Evolutionary conservation across 92 coral and sea anemone species (phyloP), one percentile per base, ranked within the genome.

Genomic region (Palythoa heliodiscus): DNA sequence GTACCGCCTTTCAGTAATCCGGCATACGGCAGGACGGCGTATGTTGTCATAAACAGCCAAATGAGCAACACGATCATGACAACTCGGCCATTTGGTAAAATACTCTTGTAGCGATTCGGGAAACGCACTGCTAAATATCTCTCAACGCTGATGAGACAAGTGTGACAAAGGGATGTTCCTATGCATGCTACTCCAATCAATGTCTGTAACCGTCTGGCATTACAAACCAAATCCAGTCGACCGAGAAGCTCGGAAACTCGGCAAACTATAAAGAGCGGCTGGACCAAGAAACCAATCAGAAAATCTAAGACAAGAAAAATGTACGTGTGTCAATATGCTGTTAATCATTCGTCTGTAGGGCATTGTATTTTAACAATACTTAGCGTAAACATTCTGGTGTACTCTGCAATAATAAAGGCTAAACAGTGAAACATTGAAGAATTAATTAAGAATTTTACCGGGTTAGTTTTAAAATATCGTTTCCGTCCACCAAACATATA

Each of bases 81-180:
- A 72, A 16, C 23, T 39, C 76, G 76, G 74, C 74, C 15, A 4
- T 25, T 70, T 24, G 74, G 24, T 15, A 70, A 70, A 39, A 70
- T 38, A 11, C 3, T 12, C 14, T 37, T 70, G 24, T 73, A 73
- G 37, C 78, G 58, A 20, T 22, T n/a, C n/a, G 78, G 60, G 15
- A 73, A 73, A n/a, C 60, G 60, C 35, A 73, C 78, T 48, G 78
- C 78, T 4, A 73, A 20, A 47, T 47, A 73, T 39, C 76, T 72
- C 52, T 72, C 76, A 71, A 71, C 52, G 52, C 75, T 71, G 52
- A 71, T 35, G 50, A 73, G 57, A 47, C 77, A 40, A 14, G 57
- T 73, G 77, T 73, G 58, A 40, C 52, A 22, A 16, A 73, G 57
- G 39, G 77, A 73, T 40, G 77, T 4, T 40, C 77, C 77, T 11